Conservation (phyloP, 2,113 vertebrate genomes). For the Eira barbara region DNA sequence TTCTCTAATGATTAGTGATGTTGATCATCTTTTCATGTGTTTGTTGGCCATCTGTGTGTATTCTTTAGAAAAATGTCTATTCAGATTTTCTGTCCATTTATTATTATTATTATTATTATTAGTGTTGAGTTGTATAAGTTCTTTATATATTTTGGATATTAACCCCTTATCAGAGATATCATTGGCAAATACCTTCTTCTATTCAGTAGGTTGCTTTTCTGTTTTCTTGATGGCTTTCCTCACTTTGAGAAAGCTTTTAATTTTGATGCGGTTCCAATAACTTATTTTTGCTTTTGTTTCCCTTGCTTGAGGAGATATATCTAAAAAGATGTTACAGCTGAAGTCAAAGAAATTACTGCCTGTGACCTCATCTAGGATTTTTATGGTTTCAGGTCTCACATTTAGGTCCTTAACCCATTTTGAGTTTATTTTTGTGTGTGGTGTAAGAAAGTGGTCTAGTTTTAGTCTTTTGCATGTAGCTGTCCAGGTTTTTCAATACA, state of each 20-base stretch:
- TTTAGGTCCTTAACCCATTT: background rate
- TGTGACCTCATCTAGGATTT: background rate
- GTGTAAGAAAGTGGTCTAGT: background rate
- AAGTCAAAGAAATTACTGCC: background rate
- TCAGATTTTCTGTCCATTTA: too few species aligned
- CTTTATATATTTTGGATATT: too few species aligned
- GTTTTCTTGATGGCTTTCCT: background rate
- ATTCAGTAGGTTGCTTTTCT: background rate
- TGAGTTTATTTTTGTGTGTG: background rate
- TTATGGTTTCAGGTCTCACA: background rate
- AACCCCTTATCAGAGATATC: background rate
- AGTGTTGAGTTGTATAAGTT: too few species aligned
- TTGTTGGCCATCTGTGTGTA: too few species aligned
- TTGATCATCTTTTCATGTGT: too few species aligned
- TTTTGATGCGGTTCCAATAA: background rate
- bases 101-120: too few species aligned
- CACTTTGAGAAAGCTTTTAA: background rate
- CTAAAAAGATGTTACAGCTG: background rate
- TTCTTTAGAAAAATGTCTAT: too few species aligned
- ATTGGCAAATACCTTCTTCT: background rate
- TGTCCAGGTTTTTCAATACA: background rate
- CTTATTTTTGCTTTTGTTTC: background rate
- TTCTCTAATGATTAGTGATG: background rate
- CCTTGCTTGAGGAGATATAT: background rate
- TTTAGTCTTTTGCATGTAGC: background rate